phyloP scores from a whole-genome alignment of 2,797 vertebrate genomes.

The Helarctos malayanus region DNA sequence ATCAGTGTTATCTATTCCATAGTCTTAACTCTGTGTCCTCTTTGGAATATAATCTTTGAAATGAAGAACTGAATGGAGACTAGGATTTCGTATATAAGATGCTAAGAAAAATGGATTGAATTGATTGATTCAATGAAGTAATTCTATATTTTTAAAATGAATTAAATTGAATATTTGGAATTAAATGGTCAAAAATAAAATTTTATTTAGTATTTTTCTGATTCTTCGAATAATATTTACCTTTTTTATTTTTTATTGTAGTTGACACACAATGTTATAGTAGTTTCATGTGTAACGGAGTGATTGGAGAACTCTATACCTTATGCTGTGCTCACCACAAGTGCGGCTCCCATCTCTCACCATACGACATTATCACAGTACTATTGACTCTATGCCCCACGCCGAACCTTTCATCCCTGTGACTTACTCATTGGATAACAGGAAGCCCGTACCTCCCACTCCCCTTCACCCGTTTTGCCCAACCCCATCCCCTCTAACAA shows the following conservation, averaged over 20 bases:
- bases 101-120: slow-evolving; percentile 3
- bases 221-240: not conserved
- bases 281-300: not conserved
- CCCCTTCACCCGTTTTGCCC: not conserved
- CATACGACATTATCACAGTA: not conserved
- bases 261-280: not conserved
- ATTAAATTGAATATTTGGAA: slow-evolving; percentile 51
- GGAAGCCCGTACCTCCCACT: not conserved
- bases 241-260: not conserved
- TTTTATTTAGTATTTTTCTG: not conserved
- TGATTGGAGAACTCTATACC: not conserved
- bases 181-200: slow-evolving; percentile 35
- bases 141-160: slow-evolving; percentile 38
- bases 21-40: not conserved
- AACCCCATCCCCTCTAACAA: not conserved
- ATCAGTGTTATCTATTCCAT: not conserved
- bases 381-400: not conserved
- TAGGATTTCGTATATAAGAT: not conserved
- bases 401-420: not conserved
- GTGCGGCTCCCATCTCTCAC: not conserved
- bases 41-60: slow-evolving; percentile 53
- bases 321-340: not conserved
- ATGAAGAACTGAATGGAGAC: slow-evolving; percentile 3
- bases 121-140: not conserved
- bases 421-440: not conserved